phyloP scores from a whole-genome alignment of 2,797 vertebrate genomes.

The Pseudochirops cupreus region DNA sequence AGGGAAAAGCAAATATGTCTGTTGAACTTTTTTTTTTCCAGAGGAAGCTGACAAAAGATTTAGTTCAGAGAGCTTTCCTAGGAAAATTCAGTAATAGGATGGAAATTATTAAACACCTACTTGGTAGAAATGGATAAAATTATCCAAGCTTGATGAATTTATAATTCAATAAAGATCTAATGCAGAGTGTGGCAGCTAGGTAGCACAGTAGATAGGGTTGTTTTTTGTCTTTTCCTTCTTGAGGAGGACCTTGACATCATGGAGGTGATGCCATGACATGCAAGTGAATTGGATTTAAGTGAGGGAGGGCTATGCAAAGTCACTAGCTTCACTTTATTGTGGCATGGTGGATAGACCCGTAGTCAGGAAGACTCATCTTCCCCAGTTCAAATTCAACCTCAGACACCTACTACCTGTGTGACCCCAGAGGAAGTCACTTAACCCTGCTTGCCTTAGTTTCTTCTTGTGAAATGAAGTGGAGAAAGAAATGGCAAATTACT shows the following conservation, averaged over 20 bases:
- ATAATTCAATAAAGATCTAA: slow-evolving; percentile 6
- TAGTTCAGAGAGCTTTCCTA: slow-evolving; percentile 7
- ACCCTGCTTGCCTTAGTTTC: neutral
- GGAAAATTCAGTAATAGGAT: slow-evolving; percentile 27
- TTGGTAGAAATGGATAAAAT: neutral
- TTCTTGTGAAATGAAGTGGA: neutral
- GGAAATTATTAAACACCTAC: slow-evolving; percentile 12
- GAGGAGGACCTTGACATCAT: too few relatives aligned
- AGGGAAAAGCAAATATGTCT: neutral
- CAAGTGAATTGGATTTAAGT: too few relatives aligned
- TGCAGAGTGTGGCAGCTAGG: neutral
- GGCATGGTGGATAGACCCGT: neutral
- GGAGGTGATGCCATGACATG: too few relatives aligned
- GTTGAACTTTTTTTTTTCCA: neutral
- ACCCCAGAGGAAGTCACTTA: neutral
- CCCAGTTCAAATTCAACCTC: neutral
- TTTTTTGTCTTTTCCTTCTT: too few relatives aligned
- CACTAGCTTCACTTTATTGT: neutral
- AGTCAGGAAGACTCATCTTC: neutral
- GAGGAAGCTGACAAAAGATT: neutral
- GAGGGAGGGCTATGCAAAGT: too few relatives aligned
- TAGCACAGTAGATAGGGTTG: neutral
- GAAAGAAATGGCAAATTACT: neutral
- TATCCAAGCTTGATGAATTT: slow-evolving; percentile 31
- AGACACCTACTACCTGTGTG: neutral